Evolutionary conservation across 2,113 vertebrate genomes (phyloP).

Genomic region (Barnardius zonarius): DNA sequence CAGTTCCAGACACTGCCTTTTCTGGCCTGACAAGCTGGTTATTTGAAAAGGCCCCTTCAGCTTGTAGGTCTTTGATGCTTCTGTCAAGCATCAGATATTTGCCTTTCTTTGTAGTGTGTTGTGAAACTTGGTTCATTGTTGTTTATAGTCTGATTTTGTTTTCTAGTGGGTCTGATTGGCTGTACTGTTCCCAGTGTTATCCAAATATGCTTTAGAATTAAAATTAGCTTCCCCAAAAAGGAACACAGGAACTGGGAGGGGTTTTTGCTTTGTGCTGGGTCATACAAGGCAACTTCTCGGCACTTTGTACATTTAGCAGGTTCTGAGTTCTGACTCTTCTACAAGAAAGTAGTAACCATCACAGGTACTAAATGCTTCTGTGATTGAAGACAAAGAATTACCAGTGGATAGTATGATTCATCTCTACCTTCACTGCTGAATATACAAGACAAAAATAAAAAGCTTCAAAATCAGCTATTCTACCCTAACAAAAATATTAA

Average conservation of each 20-base stretch:
- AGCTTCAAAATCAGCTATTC: background rate
- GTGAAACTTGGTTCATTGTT: background rate
- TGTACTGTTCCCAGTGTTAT: background rate
- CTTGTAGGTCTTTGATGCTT: background rate
- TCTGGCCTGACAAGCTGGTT: background rate
- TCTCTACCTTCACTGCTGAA: background rate
- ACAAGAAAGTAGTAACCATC: background rate
- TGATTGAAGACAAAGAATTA: slow-evolving; percentile 17
- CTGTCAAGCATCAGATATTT: background rate
- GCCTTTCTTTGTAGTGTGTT: background rate
- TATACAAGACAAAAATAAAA: background rate
- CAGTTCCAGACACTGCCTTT: background rate
- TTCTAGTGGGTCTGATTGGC: background rate
- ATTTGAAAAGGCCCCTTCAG: background rate
- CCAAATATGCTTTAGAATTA: background rate
- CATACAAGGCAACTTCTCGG: background rate
- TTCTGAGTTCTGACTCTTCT: background rate
- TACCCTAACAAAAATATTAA: background rate
- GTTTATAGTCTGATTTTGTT: background rate
- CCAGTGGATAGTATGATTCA: background rate
- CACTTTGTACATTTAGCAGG: background rate
- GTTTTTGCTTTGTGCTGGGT: background rate
- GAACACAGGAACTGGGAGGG: background rate
- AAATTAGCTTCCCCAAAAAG: background rate
- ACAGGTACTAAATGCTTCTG: background rate